Evolutionary conservation across 2,113 vertebrate species (phyloP).

Genomic region (Melanocharis versteri): DNA sequence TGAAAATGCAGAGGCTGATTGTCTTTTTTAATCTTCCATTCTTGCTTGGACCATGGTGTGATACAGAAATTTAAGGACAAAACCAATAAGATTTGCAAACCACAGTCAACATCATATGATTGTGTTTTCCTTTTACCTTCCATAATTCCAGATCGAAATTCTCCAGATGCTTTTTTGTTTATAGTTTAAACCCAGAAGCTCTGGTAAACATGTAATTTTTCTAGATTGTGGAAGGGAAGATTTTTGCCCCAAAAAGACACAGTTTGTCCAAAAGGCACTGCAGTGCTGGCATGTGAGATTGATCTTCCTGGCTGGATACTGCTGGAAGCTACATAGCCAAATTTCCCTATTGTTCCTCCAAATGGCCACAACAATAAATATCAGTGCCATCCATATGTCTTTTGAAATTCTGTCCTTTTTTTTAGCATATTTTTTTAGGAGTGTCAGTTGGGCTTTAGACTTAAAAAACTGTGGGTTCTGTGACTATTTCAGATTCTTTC

Average conservation of each 20-base stretch:
- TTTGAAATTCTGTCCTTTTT: not conserved
- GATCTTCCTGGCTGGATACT: not conserved
- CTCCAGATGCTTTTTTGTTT: not conserved
- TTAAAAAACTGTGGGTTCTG: not conserved
- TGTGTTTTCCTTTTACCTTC: not conserved
- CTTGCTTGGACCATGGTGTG: not conserved
- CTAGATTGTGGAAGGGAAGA: not conserved
- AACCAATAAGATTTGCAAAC: not conserved
- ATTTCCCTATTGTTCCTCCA: not conserved
- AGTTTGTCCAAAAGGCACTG: rapidly evolving
- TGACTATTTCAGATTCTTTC: not conserved
- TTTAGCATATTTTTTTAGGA: not conserved
- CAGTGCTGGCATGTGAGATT: not conserved
- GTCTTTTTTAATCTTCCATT: not conserved
- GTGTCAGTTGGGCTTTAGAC: not conserved
- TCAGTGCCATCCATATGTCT: not conserved
- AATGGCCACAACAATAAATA: not conserved
- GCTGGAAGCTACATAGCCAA: not conserved
- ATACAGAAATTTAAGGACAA: not conserved
- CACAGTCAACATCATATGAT: not conserved
- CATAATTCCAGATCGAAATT: not conserved
- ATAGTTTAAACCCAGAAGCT: not conserved
- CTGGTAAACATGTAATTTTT: not conserved
- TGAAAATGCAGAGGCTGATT: not conserved
- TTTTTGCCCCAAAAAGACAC: not conserved